Percentiles rank a stretch among this genome's conserved stretches.
Conservation (phyloP, 1,140 invertebrate species). For the Lethocerus indicus region DNA sequence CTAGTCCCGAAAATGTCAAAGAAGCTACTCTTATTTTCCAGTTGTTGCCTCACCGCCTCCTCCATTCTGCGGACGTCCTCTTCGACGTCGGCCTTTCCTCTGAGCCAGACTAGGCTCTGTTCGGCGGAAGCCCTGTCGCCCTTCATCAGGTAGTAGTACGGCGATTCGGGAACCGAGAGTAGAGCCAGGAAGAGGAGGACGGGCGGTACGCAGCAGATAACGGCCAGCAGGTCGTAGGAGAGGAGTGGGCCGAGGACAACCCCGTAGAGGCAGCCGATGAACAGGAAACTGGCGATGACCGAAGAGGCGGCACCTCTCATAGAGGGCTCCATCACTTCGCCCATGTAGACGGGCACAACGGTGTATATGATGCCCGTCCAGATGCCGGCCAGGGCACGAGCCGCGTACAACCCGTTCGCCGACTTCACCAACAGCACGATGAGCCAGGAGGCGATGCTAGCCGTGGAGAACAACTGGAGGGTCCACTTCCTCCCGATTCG, state of each 20-base stretch:
- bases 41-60: constrained; percentile 9
- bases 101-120: constrained; percentile 41
- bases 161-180: constrained; percentile 64
- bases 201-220: constrained; percentile 40
- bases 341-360: constrained; percentile 41
- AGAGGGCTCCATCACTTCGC: constrained; percentile 28
- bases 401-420: constrained; percentile 8
- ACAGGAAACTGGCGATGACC: constrained; percentile 58
- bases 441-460: constrained; percentile 27
- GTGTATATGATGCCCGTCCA: constrained; percentile 56
- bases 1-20: constrained; percentile 8
- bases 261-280: constrained; percentile 52
- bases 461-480: constrained; percentile 43
- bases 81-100: constrained; percentile 21
- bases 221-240: constrained; percentile 42
- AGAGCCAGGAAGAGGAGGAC: constrained; percentile 44
- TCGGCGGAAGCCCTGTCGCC: constrained; percentile 41
- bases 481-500: constrained; percentile 50
- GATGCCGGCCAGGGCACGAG: constrained; percentile 31
- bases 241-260: constrained; percentile 57
- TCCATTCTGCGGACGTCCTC: constrained; percentile 15
- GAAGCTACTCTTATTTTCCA: constrained; percentile 9
- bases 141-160: constrained; percentile 45
- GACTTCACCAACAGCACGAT: constrained; percentile 27
- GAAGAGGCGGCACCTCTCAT: constrained; percentile 33